Percentiles rank a stretch among this genome's conserved stretches.
Conservation (phyloP, 35 echinoderm and acorn worm species). For the Nesometra sesokonis region DNA sequence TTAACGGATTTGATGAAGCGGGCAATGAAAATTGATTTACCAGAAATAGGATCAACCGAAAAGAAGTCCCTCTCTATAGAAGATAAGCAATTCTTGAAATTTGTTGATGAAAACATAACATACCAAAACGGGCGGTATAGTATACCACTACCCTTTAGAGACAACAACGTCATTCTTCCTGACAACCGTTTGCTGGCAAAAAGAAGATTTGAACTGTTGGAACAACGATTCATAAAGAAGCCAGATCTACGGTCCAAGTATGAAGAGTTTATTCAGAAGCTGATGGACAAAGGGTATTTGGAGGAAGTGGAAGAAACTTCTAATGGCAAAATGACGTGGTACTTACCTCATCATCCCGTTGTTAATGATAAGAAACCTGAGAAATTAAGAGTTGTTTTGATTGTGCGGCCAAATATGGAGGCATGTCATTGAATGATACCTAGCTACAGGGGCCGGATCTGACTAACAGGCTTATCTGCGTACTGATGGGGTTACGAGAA, state of each 20-base stretch:
- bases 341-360: constrained; percentile 56
- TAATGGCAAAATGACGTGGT: background rate
- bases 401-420: constrained; percentile 27
- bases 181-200: background rate
- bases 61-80: background rate
- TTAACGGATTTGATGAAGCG: background rate
- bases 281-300: too few species aligned
- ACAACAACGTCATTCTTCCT: background rate
- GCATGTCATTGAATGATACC: constrained; percentile 8
- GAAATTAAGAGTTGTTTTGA: constrained; percentile 60
- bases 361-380: constrained; percentile 44
- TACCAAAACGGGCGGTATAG: constrained; percentile 11
- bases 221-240: constrained; percentile 3
- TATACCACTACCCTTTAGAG: background rate
- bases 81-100: constrained; percentile 10
- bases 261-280: background rate
- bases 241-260: background rate
- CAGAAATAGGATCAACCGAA: constrained; percentile 9
- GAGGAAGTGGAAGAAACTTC: too few species aligned
- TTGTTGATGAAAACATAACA: background rate
- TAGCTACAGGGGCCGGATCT: constrained; percentile 39
- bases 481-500: constrained; percentile 1
- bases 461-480: constrained; percentile 2
- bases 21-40: constrained; percentile 15
- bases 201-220: background rate